Evolutionary conservation across 2,888 invertebrate species (phyloP), one percentile per base, ranked within the genome.

Genomic region (Tryphoninae sp.): DNA sequence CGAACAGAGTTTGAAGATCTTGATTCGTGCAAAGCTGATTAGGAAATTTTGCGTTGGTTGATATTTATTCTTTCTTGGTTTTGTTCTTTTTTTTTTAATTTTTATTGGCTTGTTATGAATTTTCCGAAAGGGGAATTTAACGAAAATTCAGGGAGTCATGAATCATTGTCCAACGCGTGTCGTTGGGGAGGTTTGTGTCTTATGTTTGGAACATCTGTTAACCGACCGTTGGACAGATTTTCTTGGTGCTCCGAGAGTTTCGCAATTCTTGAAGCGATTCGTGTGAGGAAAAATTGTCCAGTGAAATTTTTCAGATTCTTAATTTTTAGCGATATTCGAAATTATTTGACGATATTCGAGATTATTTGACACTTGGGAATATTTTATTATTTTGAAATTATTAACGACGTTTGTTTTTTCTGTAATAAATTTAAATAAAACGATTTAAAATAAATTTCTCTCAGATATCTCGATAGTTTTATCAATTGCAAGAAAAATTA

Each of bases 101-200:
- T 51, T 62, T 4, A n/a, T 40, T 23, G 40, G 64, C 59, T 42
- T 51, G 2, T n/a, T 3, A 2, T 11, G 45, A 33, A 22, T 62
- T 74, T 58, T 45, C n/a, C n/a, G 26, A n/a, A 42, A 49, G 33
- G 45, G 26, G 16, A 42, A 42, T 22, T 49, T 68, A 13, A 51
- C 16, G 42, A 74, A 62, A 79, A 74, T 69, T 22, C 16, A 49
- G 55, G 33, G 45, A 55, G 58, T 68, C 61, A 72, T 67, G 59
- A 67, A 68, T 81, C 61, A 53, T 64, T 62, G 13, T 59, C 68
- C 58, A 40, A 81, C 80, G 77, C 77, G 59, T 81, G 80, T 51
- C 45, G 33, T 42, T 22, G 53, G 16, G 55, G 73, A 77, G 73
- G 61, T 42, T 72, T 77, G 51, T 33, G 33, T 51, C 67, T 51